phyloP scores from a whole-genome alignment of 2,113 vertebrate species.

The Hippopotamus amphibius region DNA sequence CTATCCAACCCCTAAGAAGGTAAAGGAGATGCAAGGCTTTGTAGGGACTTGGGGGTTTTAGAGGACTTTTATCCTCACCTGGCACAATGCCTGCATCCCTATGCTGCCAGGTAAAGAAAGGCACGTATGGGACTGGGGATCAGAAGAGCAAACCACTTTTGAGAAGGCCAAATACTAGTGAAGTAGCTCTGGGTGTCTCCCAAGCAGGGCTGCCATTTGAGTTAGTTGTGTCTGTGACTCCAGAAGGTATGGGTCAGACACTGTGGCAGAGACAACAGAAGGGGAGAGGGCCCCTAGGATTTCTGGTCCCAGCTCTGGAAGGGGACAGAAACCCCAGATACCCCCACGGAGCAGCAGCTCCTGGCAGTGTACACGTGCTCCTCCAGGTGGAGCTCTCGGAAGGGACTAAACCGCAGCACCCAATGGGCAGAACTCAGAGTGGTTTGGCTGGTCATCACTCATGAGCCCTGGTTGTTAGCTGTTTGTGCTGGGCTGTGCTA shows the following conservation, averaged over 20 bases:
- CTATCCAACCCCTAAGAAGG: background rate
- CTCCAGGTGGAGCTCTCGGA: background rate
- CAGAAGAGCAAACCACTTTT: background rate
- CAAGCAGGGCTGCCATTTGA: background rate
- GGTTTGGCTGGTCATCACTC: background rate
- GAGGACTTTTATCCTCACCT: too few species aligned
- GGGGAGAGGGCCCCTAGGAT: too few species aligned
- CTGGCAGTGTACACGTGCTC: background rate
- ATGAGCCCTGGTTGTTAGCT: background rate
- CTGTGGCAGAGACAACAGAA: background rate
- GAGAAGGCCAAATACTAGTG: background rate
- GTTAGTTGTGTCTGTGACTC: background rate
- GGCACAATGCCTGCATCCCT: background rate
- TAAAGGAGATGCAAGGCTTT: too few species aligned
- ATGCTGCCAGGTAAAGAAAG: background rate
- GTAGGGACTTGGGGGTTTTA: too few species aligned
- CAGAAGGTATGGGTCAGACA: background rate
- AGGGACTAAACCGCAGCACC: background rate
- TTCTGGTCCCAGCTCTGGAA: background rate
- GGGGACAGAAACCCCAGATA: background rate
- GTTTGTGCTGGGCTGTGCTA: background rate
- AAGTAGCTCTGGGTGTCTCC: background rate
- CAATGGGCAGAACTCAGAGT: fast-evolving
- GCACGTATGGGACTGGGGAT: background rate
- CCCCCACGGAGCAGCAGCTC: background rate